Base-by-base conservation (phyloP, 1,140 invertebrate genomes). In the Stenopsyche tienmushanensis region DNA sequence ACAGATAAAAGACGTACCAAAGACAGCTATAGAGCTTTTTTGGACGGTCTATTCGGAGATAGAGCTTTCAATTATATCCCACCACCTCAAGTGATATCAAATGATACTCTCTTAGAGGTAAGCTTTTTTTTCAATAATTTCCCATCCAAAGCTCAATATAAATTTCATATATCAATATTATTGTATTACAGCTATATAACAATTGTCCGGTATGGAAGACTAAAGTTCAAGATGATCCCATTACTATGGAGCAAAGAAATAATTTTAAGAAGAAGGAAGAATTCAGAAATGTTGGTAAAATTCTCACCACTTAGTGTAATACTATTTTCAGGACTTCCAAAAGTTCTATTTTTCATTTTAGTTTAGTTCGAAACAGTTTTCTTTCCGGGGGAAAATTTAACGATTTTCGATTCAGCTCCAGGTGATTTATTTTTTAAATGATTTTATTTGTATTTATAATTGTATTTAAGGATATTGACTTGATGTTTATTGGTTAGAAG, bases 21-120 rank as follows among this genome's bases (percentile, higher is more conserved):
- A 65, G 79, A 82, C 55, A 88, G 85, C 76, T 86, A 83, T 26
- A 78, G 80, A 68, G 78, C 82, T 13, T 89, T 86, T 74, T 76
- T 81, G 1, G 74, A 82, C 69, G 85, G 85, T 21, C 73, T 88
- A 39, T 88, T 88, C 74, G 83, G 83, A 17, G 41, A 45, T 26
- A 58, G 64, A 18, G 50, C 58, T 17, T 7, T 59, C 42, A 25
- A 67, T 23, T 71, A 3, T 54, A 76, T 60, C 76, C 83, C 52
- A 71, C 49, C 52, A 50, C 57, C 50, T 2, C 50, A 26, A 26
- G 41, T 65, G 18, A 59, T 42, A 15, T 26, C 52, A 3, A 65
- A 72, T 34, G 63, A 72, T 49, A 64, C 68, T 10, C 18, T 65
- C 1, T 50, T 70, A 29, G 25, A 60, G 42, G 68, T 70, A 50